phyloP scores from a whole-genome alignment of 2,113 vertebrate species.

The Pongo pygmaeus region DNA sequence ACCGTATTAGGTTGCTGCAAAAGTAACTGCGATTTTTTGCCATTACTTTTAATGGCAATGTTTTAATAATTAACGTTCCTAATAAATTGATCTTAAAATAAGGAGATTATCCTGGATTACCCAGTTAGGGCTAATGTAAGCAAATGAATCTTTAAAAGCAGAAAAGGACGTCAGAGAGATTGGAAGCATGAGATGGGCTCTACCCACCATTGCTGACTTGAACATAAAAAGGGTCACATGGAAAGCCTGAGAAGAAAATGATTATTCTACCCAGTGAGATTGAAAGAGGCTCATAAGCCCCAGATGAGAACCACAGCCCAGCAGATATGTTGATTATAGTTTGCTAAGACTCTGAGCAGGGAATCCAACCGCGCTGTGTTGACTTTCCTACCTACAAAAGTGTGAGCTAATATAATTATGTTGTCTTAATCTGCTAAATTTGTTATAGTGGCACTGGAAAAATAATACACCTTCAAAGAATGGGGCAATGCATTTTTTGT shows the following conservation, averaged over 20 bases:
- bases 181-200: not conserved
- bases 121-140: not conserved
- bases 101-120: not conserved
- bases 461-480: not conserved
- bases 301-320: not conserved
- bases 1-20: not conserved
- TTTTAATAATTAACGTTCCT: not conserved
- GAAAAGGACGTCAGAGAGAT: not conserved
- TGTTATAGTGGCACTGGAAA: not conserved
- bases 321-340: not conserved
- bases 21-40: too few relatives aligned
- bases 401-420: not conserved
- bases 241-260: not conserved
- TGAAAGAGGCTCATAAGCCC: not conserved
- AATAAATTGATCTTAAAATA: not conserved
- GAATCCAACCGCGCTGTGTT: not conserved
- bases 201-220: not conserved
- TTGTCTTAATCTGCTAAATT: not conserved
- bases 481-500: not conserved
- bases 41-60: too few relatives aligned
- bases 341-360: not conserved
- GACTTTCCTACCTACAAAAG: not conserved
- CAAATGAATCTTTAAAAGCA: not conserved
- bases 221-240: not conserved
- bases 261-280: not conserved